Percentiles rank a stretch among this genome's conserved stretches.
Evolutionary conservation across 2,888 invertebrate species (phyloP).

Genomic region (Mythimna lalbum): DNA sequence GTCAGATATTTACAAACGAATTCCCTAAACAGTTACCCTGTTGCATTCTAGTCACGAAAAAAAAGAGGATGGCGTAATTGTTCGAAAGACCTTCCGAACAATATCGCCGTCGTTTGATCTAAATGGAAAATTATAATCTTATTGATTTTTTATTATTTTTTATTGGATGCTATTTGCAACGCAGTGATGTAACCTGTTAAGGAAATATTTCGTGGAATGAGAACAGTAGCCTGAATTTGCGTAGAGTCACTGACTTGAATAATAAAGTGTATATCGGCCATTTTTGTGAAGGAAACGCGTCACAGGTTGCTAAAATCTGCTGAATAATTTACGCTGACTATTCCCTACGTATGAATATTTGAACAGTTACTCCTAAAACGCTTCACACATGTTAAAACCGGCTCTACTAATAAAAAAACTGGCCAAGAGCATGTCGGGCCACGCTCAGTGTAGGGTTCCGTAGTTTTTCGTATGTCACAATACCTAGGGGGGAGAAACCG

Average conservation of each 20-base stretch:
- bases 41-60: too few species aligned
- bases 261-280: slow-evolving; percentile 36
- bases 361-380: slow-evolving; percentile 31
- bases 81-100: too few species aligned
- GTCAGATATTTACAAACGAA: too few species aligned
- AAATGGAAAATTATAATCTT: not conserved
- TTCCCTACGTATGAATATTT: slow-evolving; percentile 47
- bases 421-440: too few species aligned
- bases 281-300: slow-evolving; percentile 26
- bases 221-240: slow-evolving; percentile 21
- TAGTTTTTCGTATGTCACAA: too few species aligned
- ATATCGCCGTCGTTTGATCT: not conserved
- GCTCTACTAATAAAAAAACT: too few species aligned
- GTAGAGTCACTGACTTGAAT: slow-evolving; percentile 35
- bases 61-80: too few species aligned
- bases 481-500: too few species aligned
- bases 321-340: slow-evolving; percentile 53
- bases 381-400: slow-evolving; percentile 4
- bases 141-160: slow-evolving; percentile 1
- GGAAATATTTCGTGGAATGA: slow-evolving; percentile 39
- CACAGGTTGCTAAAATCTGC: slow-evolving; percentile 36
- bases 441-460: too few species aligned
- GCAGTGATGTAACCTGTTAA: slow-evolving; percentile 11
- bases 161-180: slow-evolving; percentile 22
- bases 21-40: too few species aligned